Percentiles rank a stretch among this genome's conserved stretches.
phyloP scores from a whole-genome alignment of 2,888 invertebrate genomes.

The Apodemia duryi region DNA sequence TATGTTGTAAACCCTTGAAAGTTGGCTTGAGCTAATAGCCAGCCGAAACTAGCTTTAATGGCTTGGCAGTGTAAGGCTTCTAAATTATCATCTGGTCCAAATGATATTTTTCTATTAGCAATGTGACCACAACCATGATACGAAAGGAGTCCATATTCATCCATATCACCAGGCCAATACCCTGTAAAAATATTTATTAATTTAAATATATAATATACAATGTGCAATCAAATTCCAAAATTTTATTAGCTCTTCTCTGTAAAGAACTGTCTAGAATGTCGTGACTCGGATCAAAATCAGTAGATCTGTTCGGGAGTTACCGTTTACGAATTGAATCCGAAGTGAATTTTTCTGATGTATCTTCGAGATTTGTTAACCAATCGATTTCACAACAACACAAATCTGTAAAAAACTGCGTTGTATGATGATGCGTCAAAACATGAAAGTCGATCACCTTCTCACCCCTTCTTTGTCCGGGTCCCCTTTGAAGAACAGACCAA shows the following conservation, averaged over 20 bases:
- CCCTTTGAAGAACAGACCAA: no score
- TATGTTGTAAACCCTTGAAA: constrained; percentile 94
- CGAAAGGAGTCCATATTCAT: constrained; percentile 88
- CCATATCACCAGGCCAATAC: constrained; percentile 89
- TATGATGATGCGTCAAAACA: no score
- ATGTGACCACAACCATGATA: constrained; percentile 84
- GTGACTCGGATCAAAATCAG: neutral
- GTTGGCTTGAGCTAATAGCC: constrained; percentile 88
- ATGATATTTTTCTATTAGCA: constrained; percentile 58
- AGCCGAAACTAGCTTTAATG: constrained; percentile 88
- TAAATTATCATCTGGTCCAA: constrained; percentile 74
- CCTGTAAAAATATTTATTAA: constrained; percentile 66
- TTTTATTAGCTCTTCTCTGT: neutral
- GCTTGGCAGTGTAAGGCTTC: constrained; percentile 87
- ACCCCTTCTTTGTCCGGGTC: no score
- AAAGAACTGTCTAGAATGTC: neutral
- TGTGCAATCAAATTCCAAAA: neutral
- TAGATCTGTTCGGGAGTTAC: no score
- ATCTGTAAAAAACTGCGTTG: no score
- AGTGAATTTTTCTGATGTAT: no score
- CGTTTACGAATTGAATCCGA: no score
- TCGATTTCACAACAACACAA: no score
- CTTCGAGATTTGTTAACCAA: no score
- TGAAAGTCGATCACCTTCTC: no score
- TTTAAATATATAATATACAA: neutral